Evolutionary conservation across 2,888 invertebrate species (phyloP).

Genomic region (Phortica okadai): DNA sequence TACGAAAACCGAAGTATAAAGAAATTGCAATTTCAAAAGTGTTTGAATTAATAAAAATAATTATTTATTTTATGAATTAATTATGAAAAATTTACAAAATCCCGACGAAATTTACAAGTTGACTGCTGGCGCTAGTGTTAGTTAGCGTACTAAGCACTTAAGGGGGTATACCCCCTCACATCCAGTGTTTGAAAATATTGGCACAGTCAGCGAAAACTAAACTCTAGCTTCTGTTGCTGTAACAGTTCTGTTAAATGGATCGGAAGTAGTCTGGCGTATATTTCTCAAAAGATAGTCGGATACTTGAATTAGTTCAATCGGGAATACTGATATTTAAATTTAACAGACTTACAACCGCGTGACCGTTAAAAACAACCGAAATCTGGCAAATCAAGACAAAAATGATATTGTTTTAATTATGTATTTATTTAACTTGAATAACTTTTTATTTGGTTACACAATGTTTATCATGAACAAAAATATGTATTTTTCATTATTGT

Average conservation of each 20-base stretch:
- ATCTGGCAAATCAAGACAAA: background rate
- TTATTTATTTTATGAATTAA: slow-evolving; percentile 47
- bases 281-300: no score
- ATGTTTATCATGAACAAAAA: slow-evolving; percentile 34
- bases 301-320: no score
- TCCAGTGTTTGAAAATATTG: background rate
- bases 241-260: no score
- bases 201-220: no score
- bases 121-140: slow-evolving; percentile 57
- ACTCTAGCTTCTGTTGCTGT: no score
- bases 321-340: no score
- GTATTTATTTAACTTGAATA: slow-evolving; percentile 35
- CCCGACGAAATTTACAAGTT: slow-evolving; percentile 58
- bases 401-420: slow-evolving; percentile 30
- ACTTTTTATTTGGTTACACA: slow-evolving; percentile 37
- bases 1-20: slow-evolving; percentile 46
- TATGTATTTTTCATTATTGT: slow-evolving; percentile 7
- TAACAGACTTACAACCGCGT: no score
- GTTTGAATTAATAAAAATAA: slow-evolving; percentile 39
- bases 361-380: no score
- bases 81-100: slow-evolving; percentile 49
- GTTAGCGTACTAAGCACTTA: background rate
- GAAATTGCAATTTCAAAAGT: slow-evolving; percentile 51
- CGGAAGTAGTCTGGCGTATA: no score
- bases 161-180: no score